phyloP scores from a whole-genome alignment of 2,888 invertebrate genomes.

The Phalera bucephala region DNA sequence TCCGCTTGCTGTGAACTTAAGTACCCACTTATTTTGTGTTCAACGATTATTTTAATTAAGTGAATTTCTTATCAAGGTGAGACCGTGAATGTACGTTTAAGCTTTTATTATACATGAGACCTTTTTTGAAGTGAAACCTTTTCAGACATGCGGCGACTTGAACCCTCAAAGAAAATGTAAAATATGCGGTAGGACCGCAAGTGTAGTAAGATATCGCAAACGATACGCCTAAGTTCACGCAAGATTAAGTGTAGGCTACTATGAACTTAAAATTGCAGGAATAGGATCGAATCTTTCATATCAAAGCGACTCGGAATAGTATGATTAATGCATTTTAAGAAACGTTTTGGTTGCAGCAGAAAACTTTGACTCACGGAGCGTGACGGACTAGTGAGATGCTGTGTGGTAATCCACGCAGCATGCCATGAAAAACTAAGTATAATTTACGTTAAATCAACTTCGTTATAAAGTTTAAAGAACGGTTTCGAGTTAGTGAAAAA shows the following conservation, averaged over 20 bases:
- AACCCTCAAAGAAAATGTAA: constrained; percentile 56
- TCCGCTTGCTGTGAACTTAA: constrained; percentile 47
- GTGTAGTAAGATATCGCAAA: constrained; percentile 45
- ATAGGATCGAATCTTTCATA: constrained; percentile 54
- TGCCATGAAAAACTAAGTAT: constrained; percentile 36
- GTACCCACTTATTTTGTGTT: constrained; percentile 56
- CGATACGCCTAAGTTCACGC: constrained; percentile 51
- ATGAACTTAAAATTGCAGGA: constrained; percentile 48
- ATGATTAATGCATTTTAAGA: constrained; percentile 71
- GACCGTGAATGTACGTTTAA: constrained; percentile 21
- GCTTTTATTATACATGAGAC: constrained; percentile 19
- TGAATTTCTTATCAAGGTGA: constrained; percentile 45
- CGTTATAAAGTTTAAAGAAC: constrained; percentile 22
- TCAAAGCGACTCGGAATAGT: constrained; percentile 43
- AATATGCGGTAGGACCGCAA: constrained; percentile 39
- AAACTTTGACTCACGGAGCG: constrained; percentile 64
- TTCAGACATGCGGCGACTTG: constrained; percentile 31
- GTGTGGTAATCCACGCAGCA: too few species aligned
- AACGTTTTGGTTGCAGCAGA: constrained; percentile 65
- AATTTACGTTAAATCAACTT: constrained; percentile 34
- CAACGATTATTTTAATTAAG: constrained; percentile 64
- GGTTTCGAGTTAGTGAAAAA: too few species aligned
- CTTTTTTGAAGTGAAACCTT: constrained; percentile 22
- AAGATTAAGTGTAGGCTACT: constrained; percentile 39
- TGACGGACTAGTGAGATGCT: constrained; percentile 51